Conservation (phyloP, 1,140 invertebrate species). For the Drosophila serrata region DNA sequence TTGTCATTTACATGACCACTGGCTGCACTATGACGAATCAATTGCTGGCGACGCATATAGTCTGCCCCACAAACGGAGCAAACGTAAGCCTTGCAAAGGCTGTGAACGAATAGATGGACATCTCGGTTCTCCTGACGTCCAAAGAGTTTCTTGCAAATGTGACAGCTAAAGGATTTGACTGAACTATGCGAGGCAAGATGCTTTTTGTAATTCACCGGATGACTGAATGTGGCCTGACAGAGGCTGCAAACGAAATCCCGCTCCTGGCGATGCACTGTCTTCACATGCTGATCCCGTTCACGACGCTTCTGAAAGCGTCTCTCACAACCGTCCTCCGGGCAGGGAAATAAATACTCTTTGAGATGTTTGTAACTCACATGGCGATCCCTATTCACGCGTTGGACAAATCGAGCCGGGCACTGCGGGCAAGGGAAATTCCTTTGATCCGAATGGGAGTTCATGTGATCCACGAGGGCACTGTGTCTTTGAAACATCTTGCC, state of each 20-base stretch:
- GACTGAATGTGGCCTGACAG: slow-evolving; percentile 92
- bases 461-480: slow-evolving; percentile 92
- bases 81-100: slow-evolving; percentile 94
- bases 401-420: slow-evolving; percentile 91
- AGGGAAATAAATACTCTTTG: slow-evolving; percentile 91
- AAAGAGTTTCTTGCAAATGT: slow-evolving; percentile 95
- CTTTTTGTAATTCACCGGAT: slow-evolving; percentile 94
- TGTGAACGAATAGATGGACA: slow-evolving; percentile 93
- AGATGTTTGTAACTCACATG: slow-evolving; percentile 92
- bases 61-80: slow-evolving; percentile 92
- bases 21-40: slow-evolving; percentile 92
- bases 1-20: slow-evolving; percentile 90
- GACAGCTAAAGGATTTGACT: slow-evolving; percentile 92
- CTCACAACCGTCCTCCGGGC: slow-evolving; percentile 87
- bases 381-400: slow-evolving; percentile 92
- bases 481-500: slow-evolving; percentile 91
- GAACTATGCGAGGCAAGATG: slow-evolving; percentile 92
- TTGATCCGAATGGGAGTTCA: slow-evolving; percentile 91
- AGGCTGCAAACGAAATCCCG: slow-evolving; percentile 90
- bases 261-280: slow-evolving; percentile 92
- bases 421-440: slow-evolving; percentile 92
- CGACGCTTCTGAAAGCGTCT: slow-evolving; percentile 91
- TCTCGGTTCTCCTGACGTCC: slow-evolving; percentile 94
- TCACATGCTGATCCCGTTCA: slow-evolving; percentile 92
- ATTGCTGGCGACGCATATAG: slow-evolving; percentile 93